A percentile compares a stretch with the other conserved stretches of the same genome.
These are phyloP conservation scores for Pseudochirops corinnae DNA, from an alignment of 2,797 vertebrate species.

Conservation along the genomic window DNA sequence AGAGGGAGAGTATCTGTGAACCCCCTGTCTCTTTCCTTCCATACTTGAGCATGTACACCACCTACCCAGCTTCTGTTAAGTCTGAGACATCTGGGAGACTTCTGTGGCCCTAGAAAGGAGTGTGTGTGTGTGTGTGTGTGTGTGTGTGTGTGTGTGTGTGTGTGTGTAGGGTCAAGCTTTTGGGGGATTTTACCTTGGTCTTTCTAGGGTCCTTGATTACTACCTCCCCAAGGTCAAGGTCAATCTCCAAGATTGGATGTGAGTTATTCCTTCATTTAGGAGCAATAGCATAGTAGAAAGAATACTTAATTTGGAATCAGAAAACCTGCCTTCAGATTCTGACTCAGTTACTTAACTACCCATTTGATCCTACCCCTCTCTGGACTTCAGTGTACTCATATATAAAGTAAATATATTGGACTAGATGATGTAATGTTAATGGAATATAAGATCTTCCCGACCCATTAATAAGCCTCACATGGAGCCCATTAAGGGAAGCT, in stretches of 20 bases:
- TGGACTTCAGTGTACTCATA: neutral
- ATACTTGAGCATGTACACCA: neutral
- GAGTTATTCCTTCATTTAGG: neutral
- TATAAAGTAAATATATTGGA: neutral
- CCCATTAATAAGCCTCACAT: no score
- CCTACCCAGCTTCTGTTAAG: neutral
- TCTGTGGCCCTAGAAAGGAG: neutral
- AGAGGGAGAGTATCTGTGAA: neutral
- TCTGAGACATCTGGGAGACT: neutral
- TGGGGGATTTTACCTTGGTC: neutral
- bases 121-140: neutral
- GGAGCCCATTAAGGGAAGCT: no score
- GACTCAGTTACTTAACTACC: neutral
- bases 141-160: no score
- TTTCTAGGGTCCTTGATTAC: neutral
- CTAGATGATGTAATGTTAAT: neutral
- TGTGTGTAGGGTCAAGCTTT: no score
- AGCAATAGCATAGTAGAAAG: no score
- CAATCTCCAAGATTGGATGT: neutral
- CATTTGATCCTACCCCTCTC: neutral
- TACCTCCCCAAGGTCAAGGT: neutral
- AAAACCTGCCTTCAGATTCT: neutral
- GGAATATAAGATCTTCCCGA: no score
- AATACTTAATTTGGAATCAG: neutral
- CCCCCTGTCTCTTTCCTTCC: neutral